These are phyloP conservation scores for Drosophila merina DNA, from an alignment of 2,888 invertebrate species.

Conservation along the genomic window DNA sequence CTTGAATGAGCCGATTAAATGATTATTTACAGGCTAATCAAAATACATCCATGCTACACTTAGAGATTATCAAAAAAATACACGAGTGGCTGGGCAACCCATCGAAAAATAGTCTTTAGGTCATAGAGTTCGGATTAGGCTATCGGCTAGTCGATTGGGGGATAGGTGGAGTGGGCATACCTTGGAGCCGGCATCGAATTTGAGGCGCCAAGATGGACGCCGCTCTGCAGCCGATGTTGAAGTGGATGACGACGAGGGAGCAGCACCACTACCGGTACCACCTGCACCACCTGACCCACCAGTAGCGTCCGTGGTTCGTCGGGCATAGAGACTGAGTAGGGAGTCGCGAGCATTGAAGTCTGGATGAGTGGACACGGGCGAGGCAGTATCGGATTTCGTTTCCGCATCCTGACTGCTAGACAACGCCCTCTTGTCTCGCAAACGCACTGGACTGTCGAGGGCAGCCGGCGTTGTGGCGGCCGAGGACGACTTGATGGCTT, in stretches of 20 bases:
- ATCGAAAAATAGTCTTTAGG: conserved; percentile 26
- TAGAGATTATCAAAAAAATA: conserved; percentile 28
- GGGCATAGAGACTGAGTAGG: conserved; percentile 65
- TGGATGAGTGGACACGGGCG: conserved; percentile 55
- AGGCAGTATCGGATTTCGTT: conserved; percentile 58
- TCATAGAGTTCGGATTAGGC: conserved; percentile 24
- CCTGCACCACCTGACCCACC: conserved; percentile 18
- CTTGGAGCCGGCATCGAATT: conserved; percentile 95
- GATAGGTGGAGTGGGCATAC: conserved; percentile 85
- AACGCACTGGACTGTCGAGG: conserved; percentile 79
- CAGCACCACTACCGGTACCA: conserved; percentile 41
- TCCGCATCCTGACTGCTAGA: conserved; percentile 60
- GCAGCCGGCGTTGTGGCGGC: conserved; percentile 80
- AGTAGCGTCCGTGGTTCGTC: conserved; percentile 59
- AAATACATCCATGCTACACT: conserved; percentile 44
- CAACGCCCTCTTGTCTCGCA: conserved; percentile 83
- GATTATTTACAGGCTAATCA: conserved; percentile 17
- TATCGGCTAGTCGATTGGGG: conserved; percentile 29
- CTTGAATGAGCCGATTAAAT: neutral
- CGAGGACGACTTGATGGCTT: conserved; percentile 29
- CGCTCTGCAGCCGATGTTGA: conserved; percentile 86
- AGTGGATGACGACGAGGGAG: conserved; percentile 45
- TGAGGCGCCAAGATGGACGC: conserved; percentile 95
- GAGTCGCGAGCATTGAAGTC: conserved; percentile 75
- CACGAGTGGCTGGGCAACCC: conserved; percentile 10